Conservation (phyloP, 2,888 invertebrate genomes). For the Heteromurus nitidus region DNA sequence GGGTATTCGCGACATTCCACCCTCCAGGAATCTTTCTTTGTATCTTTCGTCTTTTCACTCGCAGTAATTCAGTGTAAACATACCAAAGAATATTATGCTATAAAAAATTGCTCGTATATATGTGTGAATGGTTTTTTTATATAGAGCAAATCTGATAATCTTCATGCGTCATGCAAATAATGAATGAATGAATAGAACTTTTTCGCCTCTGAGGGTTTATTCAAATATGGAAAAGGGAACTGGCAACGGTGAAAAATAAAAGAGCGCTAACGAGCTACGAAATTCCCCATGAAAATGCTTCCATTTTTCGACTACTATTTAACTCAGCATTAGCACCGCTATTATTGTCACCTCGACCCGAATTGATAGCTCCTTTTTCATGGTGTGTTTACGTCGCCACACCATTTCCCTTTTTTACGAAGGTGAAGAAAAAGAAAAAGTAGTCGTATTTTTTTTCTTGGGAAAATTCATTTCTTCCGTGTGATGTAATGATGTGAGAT, state of each 20-base stretch:
- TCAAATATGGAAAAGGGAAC: neutral
- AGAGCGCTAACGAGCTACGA: conserved; percentile 50
- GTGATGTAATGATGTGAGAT: conserved; percentile 34
- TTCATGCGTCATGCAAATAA: conserved; percentile 33
- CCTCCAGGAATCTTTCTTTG: neutral
- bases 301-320: conserved; percentile 34
- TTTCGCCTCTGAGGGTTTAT: neutral
- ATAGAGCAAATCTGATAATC: too few species aligned
- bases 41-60: neutral
- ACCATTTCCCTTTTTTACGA: too few species aligned
- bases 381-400: neutral
- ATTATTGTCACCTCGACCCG: conserved; percentile 59
- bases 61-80: neutral
- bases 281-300: conserved; percentile 26
- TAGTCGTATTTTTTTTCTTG: conserved; percentile 16
- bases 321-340: conserved; percentile 40
- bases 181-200: conserved; percentile 36
- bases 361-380: conserved; percentile 43
- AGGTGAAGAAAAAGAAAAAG: too few species aligned
- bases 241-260: conserved; percentile 18
- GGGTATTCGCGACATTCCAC: too few species aligned
- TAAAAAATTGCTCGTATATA: neutral
- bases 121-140: too few species aligned
- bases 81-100: neutral
- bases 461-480: conserved; percentile 32